phyloP scores from a whole-genome alignment of 1,140 invertebrate species.

The Myzus persicae region DNA sequence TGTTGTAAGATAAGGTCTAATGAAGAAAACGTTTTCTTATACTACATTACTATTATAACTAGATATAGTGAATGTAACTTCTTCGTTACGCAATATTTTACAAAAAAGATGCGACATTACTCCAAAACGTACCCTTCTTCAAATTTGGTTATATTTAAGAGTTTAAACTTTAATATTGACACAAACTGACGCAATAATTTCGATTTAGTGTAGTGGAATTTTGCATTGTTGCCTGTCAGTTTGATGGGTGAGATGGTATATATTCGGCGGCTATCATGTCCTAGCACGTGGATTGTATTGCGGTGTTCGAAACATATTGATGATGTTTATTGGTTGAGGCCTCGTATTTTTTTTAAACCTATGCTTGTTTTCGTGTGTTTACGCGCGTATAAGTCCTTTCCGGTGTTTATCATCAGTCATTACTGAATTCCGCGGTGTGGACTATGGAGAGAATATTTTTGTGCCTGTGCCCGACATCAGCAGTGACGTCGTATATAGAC shows the following conservation, averaged over 20 bases:
- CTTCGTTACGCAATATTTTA: background rate
- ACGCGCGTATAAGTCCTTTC: background rate
- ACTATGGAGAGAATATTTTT: slow-evolving; percentile 25
- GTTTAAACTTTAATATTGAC: background rate
- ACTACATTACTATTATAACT: background rate
- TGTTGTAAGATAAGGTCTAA: background rate
- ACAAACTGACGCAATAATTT: background rate
- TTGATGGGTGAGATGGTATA: background rate
- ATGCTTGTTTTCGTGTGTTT: background rate
- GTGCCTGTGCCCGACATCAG: background rate
- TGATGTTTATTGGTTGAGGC: background rate
- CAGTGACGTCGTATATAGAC: background rate
- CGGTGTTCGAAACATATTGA: background rate
- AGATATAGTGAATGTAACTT: background rate
- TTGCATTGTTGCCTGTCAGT: background rate
- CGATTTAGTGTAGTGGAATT: background rate
- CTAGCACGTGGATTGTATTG: background rate
- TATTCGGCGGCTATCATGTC: background rate
- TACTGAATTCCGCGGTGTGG: background rate
- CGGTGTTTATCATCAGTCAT: slow-evolving; percentile 9
- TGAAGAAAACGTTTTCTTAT: background rate
- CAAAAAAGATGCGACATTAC: background rate
- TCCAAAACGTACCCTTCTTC: background rate
- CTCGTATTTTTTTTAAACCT: background rate
- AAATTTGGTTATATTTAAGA: background rate